phyloP scores from a whole-genome alignment of 2,888 invertebrate species.

The Harpagoxenus sublaevis region DNA sequence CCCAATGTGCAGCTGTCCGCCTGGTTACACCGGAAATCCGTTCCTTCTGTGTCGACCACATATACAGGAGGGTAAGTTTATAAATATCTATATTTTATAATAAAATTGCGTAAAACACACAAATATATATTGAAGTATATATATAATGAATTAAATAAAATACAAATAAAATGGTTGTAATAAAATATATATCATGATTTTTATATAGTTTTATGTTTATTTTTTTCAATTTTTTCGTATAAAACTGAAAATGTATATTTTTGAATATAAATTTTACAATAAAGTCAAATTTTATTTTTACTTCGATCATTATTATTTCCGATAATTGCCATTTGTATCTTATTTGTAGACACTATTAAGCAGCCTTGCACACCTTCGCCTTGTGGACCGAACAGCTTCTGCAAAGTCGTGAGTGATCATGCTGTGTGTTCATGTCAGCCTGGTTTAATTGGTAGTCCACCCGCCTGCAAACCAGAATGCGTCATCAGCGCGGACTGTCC shows the following conservation, averaged over 20 bases:
- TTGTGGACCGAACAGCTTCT: constrained; percentile 93
- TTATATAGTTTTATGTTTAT: not conserved
- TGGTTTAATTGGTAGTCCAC: constrained; percentile 92
- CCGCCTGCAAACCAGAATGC: constrained; percentile 94
- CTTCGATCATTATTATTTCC: not conserved
- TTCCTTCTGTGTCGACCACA: constrained; percentile 89
- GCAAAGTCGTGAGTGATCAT: constrained; percentile 90
- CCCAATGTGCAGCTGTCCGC: constrained; percentile 91
- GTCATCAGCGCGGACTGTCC: constrained; percentile 93
- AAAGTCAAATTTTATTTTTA: not conserved
- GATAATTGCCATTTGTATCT: not conserved
- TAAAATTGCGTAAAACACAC: not conserved
- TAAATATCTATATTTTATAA: constrained; percentile 20
- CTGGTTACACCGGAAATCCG: constrained; percentile 91
- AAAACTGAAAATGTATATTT: not conserved
- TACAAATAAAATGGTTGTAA: not conserved
- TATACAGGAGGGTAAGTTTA: constrained; percentile 76
- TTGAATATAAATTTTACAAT: not conserved
- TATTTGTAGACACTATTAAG: constrained; percentile 61
- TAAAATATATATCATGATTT: not conserved
- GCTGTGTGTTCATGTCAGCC: constrained; percentile 91
- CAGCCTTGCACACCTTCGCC: constrained; percentile 91
- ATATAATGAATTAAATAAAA: not conserved
- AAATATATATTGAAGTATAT: not conserved
- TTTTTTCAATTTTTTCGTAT: not conserved